Base-by-base conservation (phyloP, 2,888 invertebrate species). In the Cheilosia vulpina region DNA sequence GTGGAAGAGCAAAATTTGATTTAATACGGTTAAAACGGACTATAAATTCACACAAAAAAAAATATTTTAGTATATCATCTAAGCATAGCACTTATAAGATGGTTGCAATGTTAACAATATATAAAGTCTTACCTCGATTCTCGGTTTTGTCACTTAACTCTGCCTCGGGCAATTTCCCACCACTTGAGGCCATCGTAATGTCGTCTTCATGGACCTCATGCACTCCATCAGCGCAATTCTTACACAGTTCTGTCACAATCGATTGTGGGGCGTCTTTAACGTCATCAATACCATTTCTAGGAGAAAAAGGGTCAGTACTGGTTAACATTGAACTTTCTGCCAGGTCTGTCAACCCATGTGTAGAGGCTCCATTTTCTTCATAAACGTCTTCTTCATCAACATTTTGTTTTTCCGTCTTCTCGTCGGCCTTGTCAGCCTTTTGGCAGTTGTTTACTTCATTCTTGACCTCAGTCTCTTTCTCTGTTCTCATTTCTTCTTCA, bases 191-290 rank as follows among this genome's bases (percentile, higher is more conserved):
- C 1, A 34, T 21, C 31, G 55, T 13, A 19, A 45, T 11, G 9
- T 19, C 57, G 6, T 52, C 15, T 11, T 13, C 34, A 4, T 58
- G 58, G 19, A 43, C 60, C 13, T 66, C 62, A 19, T 85, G 84
- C n/a, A 76, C 66, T 21, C 84, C 84, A 41, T 66, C 71, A n/a
- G 80, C 84, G 43, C 84, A 85, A n/a, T 71, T 62, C 66, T 76
- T 76, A 31, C 84, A 85, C 11, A 85, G 19, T 9, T 76, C 82
- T 4, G 71, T 24, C n/a, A 47, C 5, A 65, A 19, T 41, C 9
- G 11, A 11, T 17, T 55, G 41, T 1, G 9, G 15, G 1, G 5
- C 79, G 0, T 47, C 53, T 60, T 75, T 45, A 6, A 0, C 43
- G 9, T 38, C 60, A 17, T 65, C 24, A 34, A 4, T n/a, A 11